Percentiles rank a stretch among this genome's conserved stretches.
phyloP scores from a whole-genome alignment of 2,888 invertebrate genomes.

The Caenorhabditis zanzibari region DNA sequence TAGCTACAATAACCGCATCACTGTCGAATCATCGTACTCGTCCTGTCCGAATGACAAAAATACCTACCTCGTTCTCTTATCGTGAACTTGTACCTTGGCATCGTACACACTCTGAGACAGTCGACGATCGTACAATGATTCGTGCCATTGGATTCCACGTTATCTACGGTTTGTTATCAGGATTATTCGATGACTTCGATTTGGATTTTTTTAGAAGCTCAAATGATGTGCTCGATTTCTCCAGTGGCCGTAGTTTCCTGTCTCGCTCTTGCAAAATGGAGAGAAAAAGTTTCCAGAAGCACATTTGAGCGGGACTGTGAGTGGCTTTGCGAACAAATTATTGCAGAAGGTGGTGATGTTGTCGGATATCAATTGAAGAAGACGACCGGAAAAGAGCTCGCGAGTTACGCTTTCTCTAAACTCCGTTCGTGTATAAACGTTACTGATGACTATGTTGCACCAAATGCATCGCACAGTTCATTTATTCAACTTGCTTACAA shows the following conservation, averaged over 20 bases:
- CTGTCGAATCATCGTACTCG: slow-evolving; percentile 27
- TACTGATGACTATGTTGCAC: slow-evolving; percentile 38
- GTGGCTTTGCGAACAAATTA: slow-evolving; percentile 70
- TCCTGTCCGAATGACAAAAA: slow-evolving; percentile 59
- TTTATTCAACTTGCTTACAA: slow-evolving; percentile 77
- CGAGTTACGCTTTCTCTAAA: slow-evolving; percentile 41
- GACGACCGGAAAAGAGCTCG: slow-evolving; percentile 43
- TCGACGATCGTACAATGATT: slow-evolving; percentile 76
- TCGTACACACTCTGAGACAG: slow-evolving; percentile 65
- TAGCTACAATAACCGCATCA: slow-evolving; percentile 43
- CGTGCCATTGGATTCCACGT: slow-evolving; percentile 80
- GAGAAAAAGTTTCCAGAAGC: slow-evolving; percentile 41
- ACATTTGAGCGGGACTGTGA: slow-evolving; percentile 64
- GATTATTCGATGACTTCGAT: no score
- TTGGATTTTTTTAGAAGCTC: slow-evolving; percentile 71
- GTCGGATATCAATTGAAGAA: slow-evolving; percentile 55
- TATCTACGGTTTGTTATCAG: slow-evolving; percentile 70
- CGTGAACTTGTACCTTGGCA: slow-evolving; percentile 81
- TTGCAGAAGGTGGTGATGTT: slow-evolving; percentile 70
- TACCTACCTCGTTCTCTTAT: slow-evolving; percentile 71
- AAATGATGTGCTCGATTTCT: slow-evolving; percentile 76
- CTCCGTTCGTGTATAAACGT: slow-evolving; percentile 26
- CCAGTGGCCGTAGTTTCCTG: slow-evolving; percentile 72
- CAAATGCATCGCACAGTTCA: slow-evolving; percentile 58
- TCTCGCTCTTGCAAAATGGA: slow-evolving; percentile 75